Evolutionary conservation across 2,113 vertebrate genomes (phyloP).

Genomic region (Campylomormyrus numenius): DNA sequence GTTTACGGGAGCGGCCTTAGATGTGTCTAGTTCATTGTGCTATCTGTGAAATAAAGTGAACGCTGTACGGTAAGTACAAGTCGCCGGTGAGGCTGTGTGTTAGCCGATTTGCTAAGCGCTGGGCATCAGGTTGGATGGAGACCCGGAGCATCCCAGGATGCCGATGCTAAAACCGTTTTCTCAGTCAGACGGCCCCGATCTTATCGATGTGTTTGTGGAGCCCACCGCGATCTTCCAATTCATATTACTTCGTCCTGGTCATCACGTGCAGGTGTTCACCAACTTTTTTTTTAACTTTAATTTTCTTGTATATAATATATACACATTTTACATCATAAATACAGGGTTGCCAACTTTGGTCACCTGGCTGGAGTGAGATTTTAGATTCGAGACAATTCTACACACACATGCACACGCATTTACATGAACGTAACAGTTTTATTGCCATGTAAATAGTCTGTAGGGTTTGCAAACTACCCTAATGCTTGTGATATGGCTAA

Average conservation of each 20-base stretch:
- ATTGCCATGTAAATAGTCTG: not conserved
- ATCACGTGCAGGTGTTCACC: not conserved
- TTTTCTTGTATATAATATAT: not conserved
- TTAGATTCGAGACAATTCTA: not conserved
- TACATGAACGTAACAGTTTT: not conserved
- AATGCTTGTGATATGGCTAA: not conserved
- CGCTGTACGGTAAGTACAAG: not conserved
- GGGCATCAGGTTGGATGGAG: not conserved
- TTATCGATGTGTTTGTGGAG: not conserved
- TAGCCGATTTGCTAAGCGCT: not conserved
- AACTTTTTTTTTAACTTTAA: too few species aligned
- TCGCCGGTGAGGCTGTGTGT: not conserved
- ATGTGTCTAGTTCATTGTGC: not conserved
- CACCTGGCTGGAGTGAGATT: not conserved
- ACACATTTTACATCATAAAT: not conserved
- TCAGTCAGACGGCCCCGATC: not conserved
- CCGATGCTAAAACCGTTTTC: not conserved
- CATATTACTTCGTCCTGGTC: not conserved
- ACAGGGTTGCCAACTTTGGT: not conserved
- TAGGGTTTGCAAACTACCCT: not conserved
- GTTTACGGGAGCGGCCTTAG: not conserved
- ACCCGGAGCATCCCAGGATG: not conserved
- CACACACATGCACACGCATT: not conserved
- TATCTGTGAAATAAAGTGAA: not conserved
- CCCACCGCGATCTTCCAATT: not conserved